Conservation (phyloP, 2,797 vertebrate species). For the Aulostomus chinensis region DNA sequence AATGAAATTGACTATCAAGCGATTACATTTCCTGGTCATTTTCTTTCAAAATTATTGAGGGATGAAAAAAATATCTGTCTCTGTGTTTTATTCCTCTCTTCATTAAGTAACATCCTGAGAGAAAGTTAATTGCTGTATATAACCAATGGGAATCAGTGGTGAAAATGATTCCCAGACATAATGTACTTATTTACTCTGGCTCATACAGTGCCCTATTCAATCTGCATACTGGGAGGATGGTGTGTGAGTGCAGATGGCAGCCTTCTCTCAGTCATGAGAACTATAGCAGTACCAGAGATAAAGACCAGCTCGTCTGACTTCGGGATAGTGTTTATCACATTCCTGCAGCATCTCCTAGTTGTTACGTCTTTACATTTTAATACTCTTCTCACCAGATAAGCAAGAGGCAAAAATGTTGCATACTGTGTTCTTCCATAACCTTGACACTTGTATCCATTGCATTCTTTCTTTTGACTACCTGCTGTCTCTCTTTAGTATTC, state of each 20-base stretch:
- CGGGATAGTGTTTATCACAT: slow-evolving; percentile 47
- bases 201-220: slow-evolving; percentile 61
- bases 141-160: slow-evolving; percentile 42
- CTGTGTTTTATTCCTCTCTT: too few relatives aligned
- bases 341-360: slow-evolving; percentile 39
- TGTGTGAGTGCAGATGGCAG: slow-evolving; percentile 56
- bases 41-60: too few relatives aligned
- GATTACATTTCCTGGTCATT: too few relatives aligned
- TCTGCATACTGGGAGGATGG: slow-evolving; percentile 39
- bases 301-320: slow-evolving; percentile 54
- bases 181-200: slow-evolving; percentile 38
- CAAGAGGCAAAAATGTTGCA: slow-evolving; percentile 18
- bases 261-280: slow-evolving; percentile 50
- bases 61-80: too few relatives aligned
- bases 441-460: slow-evolving; percentile 23
- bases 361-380: slow-evolving; percentile 26
- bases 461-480: slow-evolving; percentile 35
- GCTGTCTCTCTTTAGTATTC: slow-evolving; percentile 19
- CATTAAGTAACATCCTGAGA: too few relatives aligned
- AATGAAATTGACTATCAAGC: too few relatives aligned
- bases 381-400: slow-evolving; percentile 15
- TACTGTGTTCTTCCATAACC: slow-evolving; percentile 21
- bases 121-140: slow-evolving; percentile 16
- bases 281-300: slow-evolving; percentile 50
- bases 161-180: slow-evolving; percentile 55